Conservation (phyloP, 2,797 vertebrate genomes). For the Molossus molossus region DNA sequence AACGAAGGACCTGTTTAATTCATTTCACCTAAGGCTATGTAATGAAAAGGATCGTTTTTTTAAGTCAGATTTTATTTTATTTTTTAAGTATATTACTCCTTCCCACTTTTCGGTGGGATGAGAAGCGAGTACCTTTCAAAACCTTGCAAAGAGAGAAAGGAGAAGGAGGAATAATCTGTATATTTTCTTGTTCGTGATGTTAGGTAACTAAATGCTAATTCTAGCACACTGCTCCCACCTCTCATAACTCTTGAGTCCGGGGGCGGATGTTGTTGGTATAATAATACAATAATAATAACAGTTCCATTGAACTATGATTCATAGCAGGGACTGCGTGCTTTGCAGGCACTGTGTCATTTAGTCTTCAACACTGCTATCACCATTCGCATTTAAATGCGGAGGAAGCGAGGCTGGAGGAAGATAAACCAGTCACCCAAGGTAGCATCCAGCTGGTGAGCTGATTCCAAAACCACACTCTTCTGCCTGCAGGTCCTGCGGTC, state of each 20-base stretch:
- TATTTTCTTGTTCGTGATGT: neutral
- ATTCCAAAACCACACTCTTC: neutral
- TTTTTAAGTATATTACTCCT: slow-evolving; percentile 2
- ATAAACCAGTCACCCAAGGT: neutral
- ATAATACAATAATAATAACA: neutral
- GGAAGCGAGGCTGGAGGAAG: neutral
- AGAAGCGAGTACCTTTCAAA: neutral
- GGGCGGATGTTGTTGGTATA: neutral
- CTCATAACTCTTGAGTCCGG: neutral
- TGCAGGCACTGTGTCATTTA: neutral
- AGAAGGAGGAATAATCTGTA: neutral
- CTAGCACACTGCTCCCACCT: neutral
- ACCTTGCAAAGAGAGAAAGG: neutral
- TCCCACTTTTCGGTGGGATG: neutral
- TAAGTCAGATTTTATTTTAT: neutral
- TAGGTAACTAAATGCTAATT: neutral
- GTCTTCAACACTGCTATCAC: neutral
- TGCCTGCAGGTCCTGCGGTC: neutral
- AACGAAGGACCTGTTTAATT: neutral
- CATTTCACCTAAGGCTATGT: neutral
- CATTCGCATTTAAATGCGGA: neutral
- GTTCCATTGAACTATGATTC: neutral
- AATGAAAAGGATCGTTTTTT: neutral
- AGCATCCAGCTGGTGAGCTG: neutral
- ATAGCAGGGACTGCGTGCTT: neutral